Base-by-base conservation (phyloP, 2,113 vertebrate genomes). In the Onychostruthus taczanowskii region DNA sequence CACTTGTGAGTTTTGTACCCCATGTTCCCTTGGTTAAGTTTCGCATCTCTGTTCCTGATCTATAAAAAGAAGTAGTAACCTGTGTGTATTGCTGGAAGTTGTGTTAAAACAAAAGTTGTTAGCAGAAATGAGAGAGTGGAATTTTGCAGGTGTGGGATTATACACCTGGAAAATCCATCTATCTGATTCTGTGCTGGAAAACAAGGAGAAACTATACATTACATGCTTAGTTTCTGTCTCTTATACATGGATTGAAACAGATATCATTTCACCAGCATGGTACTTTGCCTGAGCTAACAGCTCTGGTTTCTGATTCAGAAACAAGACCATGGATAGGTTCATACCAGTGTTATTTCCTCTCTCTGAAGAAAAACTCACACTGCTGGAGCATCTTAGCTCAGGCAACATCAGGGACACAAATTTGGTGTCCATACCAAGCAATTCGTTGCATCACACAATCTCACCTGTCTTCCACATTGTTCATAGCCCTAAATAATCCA, bases 91-190 rank as follows among this genome's bases (percentile, higher is more conserved):
- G 31, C 50, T 59, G 49, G 10, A 49, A 76, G 47, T 5, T 47
- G 18, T 23, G 31, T 24, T 16, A 31, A 12, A 41, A 26, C 35
- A 73, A 15, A 78, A 73, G 10, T 7, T 33, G 5, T 59, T 50
- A 35, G 16, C 23, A 67, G 33, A 79, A 94, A 31, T 14, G 16
- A 18, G 16, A 76, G 20, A 47, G 23, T 2, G 2, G 8, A 4
- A n/a, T 75, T 79, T 4, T 26, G 18, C 7, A 21, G n/a, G 3
- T 53, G 7, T 55, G 24, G 13, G 4, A 24, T 56, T 73, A 43
- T 14, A 49, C 2, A 46, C 5, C 10, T 0, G 0, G 18, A 24
- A 79, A 28, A 49, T 55, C 26, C 8, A 49, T 69, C 22, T 56
- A 46, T n/a, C 44, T 66, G 46, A 37, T 15, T 82, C 18, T 43